Conservation (phyloP, 2,797 vertebrate species). For the Chaetodon trifasciatus region DNA sequence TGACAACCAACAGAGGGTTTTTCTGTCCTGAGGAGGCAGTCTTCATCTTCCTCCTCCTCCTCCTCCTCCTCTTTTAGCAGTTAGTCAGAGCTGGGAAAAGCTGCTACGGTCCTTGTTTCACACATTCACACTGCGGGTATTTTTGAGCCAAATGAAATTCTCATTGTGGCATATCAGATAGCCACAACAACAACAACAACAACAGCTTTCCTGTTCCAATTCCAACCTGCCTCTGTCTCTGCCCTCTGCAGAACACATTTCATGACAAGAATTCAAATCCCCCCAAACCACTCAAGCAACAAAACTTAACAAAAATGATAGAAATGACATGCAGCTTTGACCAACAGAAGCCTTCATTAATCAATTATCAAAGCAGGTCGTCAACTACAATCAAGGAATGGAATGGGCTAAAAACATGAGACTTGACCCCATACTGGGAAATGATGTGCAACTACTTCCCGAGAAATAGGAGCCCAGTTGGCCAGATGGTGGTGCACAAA, state of each 20-base stretch:
- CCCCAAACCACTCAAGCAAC: neutral
- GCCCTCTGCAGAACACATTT: neutral
- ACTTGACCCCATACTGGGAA: too few relatives aligned
- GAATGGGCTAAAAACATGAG: too few relatives aligned
- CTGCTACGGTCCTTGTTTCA: constrained; percentile 1
- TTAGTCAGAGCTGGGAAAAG: constrained; percentile 30
- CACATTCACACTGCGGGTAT: constrained; percentile 6
- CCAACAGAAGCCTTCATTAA: neutral
- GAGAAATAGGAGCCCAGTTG: too few relatives aligned
- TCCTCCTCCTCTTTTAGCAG: constrained; percentile 18
- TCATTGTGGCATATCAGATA: neutral
- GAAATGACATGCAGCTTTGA: neutral
- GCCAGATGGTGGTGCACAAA: too few relatives aligned
- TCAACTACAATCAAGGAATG: too few relatives aligned
- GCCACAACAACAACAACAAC: neutral
- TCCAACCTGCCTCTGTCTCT: neutral
- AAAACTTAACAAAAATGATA: neutral
- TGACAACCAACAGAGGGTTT: constrained; percentile 27
- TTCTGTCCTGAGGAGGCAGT: constrained; percentile 16
- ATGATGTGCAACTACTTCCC: too few relatives aligned
- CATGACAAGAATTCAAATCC: neutral
- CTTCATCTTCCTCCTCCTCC: constrained; percentile 34
- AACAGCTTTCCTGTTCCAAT: neutral
- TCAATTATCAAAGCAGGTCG: too few relatives aligned
- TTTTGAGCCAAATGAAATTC: neutral